A percentile compares a stretch with the other conserved stretches of the same genome.
Conservation (phyloP, 2,797 vertebrate species). For the Smutsia gigantea region DNA sequence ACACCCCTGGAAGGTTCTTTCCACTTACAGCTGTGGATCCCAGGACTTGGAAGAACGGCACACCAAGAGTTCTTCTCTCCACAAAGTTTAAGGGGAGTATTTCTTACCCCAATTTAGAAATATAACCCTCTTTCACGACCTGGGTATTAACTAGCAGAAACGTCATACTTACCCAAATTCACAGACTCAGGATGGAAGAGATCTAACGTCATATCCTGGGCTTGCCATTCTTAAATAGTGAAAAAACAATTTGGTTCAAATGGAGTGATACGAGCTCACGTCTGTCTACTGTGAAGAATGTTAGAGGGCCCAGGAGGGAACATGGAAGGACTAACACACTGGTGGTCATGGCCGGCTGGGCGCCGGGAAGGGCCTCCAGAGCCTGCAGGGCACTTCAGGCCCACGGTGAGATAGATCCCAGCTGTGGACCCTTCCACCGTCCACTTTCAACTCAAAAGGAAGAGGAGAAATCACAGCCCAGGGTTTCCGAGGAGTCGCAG, state of each 20-base stretch:
- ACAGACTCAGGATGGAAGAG: background rate
- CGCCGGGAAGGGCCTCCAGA: background rate
- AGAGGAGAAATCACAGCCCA: too few species aligned
- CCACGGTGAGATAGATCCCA: fast-evolving
- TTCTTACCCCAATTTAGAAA: background rate
- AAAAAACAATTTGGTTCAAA: background rate
- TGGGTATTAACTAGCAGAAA: background rate
- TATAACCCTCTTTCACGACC: background rate
- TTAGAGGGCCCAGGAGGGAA: background rate
- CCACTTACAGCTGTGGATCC: background rate
- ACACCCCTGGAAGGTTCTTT: fast-evolving
- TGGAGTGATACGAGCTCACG: background rate
- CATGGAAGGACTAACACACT: fast-evolving
- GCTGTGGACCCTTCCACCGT: fast-evolving
- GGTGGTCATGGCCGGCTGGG: fast-evolving
- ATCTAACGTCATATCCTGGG: background rate
- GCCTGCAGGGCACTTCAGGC: too few species aligned
- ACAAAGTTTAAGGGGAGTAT: background rate
- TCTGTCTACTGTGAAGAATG: background rate
- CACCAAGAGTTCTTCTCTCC: background rate
- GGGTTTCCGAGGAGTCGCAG: background rate
- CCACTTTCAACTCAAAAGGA: fast-evolving
- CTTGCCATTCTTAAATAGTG: background rate
- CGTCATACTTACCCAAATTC: background rate
- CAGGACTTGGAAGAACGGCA: fast-evolving